phyloP scores from a whole-genome alignment of 2,888 invertebrate genomes.

The Drosophila multiciliata region DNA sequence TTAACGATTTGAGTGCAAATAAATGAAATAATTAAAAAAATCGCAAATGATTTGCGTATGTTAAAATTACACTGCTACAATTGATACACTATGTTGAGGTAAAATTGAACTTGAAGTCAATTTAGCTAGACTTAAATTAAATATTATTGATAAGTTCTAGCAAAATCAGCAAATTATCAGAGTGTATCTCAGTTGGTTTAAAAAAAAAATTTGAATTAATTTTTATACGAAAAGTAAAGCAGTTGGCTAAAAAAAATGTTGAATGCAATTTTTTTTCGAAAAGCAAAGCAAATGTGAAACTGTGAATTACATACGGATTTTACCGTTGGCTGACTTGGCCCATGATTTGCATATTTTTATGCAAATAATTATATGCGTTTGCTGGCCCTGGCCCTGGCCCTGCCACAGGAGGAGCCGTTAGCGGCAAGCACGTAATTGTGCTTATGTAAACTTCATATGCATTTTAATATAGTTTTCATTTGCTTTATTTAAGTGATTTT shows the following conservation, averaged over 20 bases:
- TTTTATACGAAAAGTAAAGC: slow-evolving; percentile 19
- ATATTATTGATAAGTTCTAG: not conserved
- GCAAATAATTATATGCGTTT: slow-evolving; percentile 65
- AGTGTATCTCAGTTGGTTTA: not conserved
- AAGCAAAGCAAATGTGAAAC: slow-evolving; percentile 35
- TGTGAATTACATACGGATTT: slow-evolving; percentile 30
- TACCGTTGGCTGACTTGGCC: slow-evolving; percentile 27
- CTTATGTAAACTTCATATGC: slow-evolving; percentile 58
- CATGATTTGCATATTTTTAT: slow-evolving; percentile 55
- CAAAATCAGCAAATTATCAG: not conserved
- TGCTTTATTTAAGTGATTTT: slow-evolving; percentile 60
- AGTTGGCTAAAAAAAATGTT: not conserved
- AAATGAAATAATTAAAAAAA: not conserved
- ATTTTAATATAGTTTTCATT: slow-evolving; percentile 59
- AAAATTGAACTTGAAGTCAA: too few species aligned
- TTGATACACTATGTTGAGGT: too few species aligned
- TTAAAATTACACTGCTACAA: not conserved
- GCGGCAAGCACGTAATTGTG: not conserved
- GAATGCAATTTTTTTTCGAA: not conserved
- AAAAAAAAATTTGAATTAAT: not conserved
- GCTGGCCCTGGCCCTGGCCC: slow-evolving; percentile 9
- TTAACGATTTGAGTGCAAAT: not conserved
- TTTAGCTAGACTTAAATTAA: not conserved
- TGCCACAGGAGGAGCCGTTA: not conserved
- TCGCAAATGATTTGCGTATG: not conserved